Conservation (phyloP, 2,797 vertebrate species). For the Sebastiscus albofasciatus region DNA sequence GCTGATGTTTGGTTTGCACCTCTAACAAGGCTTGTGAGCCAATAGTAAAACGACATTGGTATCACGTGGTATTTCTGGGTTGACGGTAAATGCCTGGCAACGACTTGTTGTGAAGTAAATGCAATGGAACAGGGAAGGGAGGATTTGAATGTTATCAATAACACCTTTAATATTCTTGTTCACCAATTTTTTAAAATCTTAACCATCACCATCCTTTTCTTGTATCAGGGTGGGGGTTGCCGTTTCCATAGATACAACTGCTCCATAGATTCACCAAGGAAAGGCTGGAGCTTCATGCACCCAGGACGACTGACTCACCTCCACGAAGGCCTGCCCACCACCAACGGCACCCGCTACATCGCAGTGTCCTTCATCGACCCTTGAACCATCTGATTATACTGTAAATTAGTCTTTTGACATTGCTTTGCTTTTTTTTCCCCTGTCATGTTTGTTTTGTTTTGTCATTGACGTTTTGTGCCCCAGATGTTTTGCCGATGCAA, state of each 20-base stretch:
- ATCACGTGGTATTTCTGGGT: too few species aligned
- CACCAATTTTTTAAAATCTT: background rate
- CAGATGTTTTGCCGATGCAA: conserved; percentile 35
- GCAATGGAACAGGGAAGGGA: too few species aligned
- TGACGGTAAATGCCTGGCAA: too few species aligned
- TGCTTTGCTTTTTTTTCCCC: conserved; percentile 20
- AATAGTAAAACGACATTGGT: too few species aligned
- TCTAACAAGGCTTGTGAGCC: too few species aligned
- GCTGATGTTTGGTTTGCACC: too few species aligned
- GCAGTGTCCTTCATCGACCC: conserved; percentile 98
- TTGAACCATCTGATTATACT: conserved; percentile 68
- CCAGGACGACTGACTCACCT: conserved; percentile 96
- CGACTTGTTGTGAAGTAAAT: background rate
- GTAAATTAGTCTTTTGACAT: conserved; percentile 20
- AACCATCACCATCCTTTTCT: background rate
- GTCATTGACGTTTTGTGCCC: conserved; percentile 1
- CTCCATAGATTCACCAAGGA: conserved; percentile 92
- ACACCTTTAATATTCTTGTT: too few species aligned
- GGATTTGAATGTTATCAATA: too few species aligned
- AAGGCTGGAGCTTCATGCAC: conserved; percentile 99
- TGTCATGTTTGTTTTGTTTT: conserved; percentile 33
- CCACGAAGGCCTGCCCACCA: conserved; percentile 96
- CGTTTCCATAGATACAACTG: conserved; percentile 98
- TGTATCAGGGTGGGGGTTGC: conserved; percentile 92
- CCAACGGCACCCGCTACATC: conserved; percentile 96